Evolutionary conservation across 2,888 invertebrate genomes (phyloP).

Genomic region (Drosophila mayaguana): DNA sequence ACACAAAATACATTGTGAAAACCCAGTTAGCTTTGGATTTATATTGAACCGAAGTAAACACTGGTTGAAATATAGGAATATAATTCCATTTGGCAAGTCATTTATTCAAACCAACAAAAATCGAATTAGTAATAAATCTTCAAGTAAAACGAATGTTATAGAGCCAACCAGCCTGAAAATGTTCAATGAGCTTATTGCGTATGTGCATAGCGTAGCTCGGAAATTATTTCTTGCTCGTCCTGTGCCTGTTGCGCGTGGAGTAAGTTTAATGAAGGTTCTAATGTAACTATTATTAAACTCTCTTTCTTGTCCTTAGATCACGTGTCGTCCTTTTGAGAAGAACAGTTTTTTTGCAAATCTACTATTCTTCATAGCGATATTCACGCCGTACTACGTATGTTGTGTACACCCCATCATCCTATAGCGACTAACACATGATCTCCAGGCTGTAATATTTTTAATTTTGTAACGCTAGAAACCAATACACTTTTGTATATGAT

Average conservation of each 20-base stretch:
- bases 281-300: not conserved
- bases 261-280: conserved; percentile 26
- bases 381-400: conserved; percentile 73
- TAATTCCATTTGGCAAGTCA: conserved; percentile 38
- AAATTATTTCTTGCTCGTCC: conserved; percentile 48
- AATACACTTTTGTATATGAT: not conserved
- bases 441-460: not conserved
- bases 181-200: conserved; percentile 60
- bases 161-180: conserved; percentile 31
- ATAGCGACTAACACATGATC: not conserved
- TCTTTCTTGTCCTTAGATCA: conserved; percentile 13
- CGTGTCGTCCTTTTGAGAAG: conserved; percentile 38
- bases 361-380: conserved; percentile 72
- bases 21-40: conserved; percentile 31
- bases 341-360: conserved; percentile 58
- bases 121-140: conserved; percentile 1
- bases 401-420: conserved; percentile 11
- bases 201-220: conserved; percentile 46
- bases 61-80: not conserved
- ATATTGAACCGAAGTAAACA: not conserved
- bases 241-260: conserved; percentile 33
- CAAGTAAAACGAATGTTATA: not conserved
- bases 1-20: not conserved
- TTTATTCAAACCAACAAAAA: conserved; percentile 11
- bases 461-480: not conserved